Percentiles rank a stretch among this genome's conserved stretches.
Evolutionary conservation across 2,113 vertebrate genomes (phyloP).

Genomic region (Girardinichthys multiradiatus): DNA sequence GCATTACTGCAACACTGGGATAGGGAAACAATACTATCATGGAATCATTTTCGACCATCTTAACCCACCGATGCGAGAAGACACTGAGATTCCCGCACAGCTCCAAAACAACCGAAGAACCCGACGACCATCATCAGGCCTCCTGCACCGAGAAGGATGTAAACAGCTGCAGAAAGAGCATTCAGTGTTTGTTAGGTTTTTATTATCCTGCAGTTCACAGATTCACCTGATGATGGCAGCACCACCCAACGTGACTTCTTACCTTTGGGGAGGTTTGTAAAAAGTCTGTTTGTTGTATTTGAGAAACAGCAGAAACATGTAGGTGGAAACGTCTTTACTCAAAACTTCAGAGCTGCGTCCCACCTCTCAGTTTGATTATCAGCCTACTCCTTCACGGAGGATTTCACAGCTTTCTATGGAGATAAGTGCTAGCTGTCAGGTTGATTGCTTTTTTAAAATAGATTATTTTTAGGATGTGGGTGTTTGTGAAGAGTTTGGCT

Average conservation of each 20-base stretch:
- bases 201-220: conserved; percentile 45
- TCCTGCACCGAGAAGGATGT: conserved; percentile 91
- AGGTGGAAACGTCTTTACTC: conserved; percentile 37
- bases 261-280: conserved; percentile 8
- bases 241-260: not conserved
- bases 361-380: conserved; percentile 30
- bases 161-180: conserved; percentile 82
- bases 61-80: conserved; percentile 91
- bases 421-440: not conserved
- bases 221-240: conserved; percentile 58
- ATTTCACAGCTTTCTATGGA: conserved; percentile 16
- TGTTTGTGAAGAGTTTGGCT: not conserved
- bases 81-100: conserved; percentile 93
- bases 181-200: not conserved
- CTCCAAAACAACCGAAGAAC: conserved; percentile 96
- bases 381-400: conserved; percentile 20
- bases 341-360: conserved; percentile 26
- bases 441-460: not conserved
- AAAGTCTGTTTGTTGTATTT: conserved; percentile 42
- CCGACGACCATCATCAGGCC: conserved; percentile 92
- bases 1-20: too few species aligned
- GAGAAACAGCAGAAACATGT: conserved; percentile 17
- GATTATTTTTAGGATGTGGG: not conserved
- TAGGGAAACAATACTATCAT: not conserved
- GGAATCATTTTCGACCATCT: not conserved